Evolutionary conservation across 2,113 vertebrate genomes (phyloP).

Genomic region (Bothrops jararaca): DNA sequence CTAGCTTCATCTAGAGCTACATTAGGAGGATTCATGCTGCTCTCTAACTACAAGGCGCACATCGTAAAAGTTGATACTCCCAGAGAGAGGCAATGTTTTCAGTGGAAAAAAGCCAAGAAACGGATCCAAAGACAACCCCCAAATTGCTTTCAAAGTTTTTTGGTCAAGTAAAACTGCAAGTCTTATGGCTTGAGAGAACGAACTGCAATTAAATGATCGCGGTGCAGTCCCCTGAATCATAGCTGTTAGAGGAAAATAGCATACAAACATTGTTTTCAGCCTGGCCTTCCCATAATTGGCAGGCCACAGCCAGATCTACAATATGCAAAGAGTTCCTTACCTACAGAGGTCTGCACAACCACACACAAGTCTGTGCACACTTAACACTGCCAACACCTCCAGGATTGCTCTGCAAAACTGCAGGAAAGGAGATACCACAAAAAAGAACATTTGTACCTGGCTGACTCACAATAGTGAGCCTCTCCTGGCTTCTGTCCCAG

Average conservation of each 20-base stretch:
- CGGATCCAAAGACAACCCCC: conserved; percentile 23
- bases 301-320: background rate
- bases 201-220: conserved; percentile 53
- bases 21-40: conserved; percentile 1
- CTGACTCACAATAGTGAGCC: background rate
- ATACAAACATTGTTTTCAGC: conserved; percentile 14
- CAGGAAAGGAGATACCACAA: background rate
- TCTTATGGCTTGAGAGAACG: conserved; percentile 41
- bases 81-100: conserved; percentile 35
- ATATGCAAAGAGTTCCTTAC: background rate
- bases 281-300: background rate
- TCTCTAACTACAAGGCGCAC: conserved; percentile 25
- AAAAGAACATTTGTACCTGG: background rate
- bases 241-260: conserved; percentile 48
- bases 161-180: conserved; percentile 42
- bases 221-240: conserved; percentile 44
- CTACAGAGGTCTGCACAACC: background rate
- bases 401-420: background rate
- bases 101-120: conserved; percentile 36
- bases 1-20: background rate
- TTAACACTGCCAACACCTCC: too few relatives aligned
- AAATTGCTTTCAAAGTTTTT: conserved; percentile 39
- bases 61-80: conserved; percentile 27
- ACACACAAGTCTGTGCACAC: background rate
- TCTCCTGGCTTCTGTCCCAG: background rate